phyloP scores from a whole-genome alignment of 2,113 vertebrate species.

The Corapipo altera region DNA sequence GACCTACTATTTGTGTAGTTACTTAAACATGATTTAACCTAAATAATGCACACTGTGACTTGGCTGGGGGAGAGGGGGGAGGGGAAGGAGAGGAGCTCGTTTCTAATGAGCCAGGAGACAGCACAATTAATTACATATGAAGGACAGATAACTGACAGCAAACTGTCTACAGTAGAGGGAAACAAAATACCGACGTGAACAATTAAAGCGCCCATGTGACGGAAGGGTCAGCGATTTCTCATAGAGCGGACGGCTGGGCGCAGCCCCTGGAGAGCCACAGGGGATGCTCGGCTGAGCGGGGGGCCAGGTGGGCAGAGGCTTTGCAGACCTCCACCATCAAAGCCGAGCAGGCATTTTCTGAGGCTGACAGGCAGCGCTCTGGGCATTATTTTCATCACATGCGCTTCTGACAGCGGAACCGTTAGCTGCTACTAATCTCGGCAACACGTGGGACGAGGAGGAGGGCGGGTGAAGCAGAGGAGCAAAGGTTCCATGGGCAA shows the following conservation, averaged over 20 bases:
- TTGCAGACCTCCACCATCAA: not conserved
- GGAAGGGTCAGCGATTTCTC: constrained; percentile 41
- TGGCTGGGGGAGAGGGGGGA: not conserved
- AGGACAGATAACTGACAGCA: constrained; percentile 67
- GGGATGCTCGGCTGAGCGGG: not conserved
- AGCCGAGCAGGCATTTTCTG: not conserved
- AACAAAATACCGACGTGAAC: not conserved
- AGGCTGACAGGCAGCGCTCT: not conserved
- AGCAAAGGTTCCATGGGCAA: not conserved
- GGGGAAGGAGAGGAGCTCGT: not conserved
- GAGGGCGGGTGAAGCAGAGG: not conserved
- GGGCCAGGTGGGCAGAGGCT: accelerated
- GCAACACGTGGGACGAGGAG: not conserved
- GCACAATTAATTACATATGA: constrained; percentile 72
- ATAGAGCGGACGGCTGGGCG: not conserved
- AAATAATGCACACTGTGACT: constrained; percentile 67
- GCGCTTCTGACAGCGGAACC: not conserved
- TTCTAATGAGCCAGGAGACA: constrained; percentile 73
- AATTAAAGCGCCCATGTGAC: not conserved
- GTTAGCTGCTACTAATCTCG: not conserved
- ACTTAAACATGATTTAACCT: constrained; percentile 79
- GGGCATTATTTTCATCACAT: constrained; percentile 7
- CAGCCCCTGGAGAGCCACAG: not conserved
- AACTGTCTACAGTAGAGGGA: constrained; percentile 43
- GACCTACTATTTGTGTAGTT: constrained; percentile 74